Percentiles rank a stretch among this genome's conserved stretches.
phyloP scores from a whole-genome alignment of 2,113 vertebrate genomes.

The Cavia aperea region DNA sequence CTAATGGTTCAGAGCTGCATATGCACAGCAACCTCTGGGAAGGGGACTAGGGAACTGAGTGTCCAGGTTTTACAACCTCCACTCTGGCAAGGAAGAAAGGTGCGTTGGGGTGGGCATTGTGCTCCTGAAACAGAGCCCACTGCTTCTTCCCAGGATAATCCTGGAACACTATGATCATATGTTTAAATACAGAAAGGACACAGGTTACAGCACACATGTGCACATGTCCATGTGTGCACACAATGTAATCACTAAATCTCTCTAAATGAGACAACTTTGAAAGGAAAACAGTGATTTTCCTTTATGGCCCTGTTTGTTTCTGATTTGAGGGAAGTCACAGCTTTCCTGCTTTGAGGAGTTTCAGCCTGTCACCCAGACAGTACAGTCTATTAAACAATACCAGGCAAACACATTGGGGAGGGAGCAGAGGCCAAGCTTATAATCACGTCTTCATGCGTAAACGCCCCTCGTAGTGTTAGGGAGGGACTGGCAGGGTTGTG shows the following conservation, averaged over 20 bases:
- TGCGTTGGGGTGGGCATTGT: too few relatives aligned
- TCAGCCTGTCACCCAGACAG: neutral
- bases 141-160: neutral
- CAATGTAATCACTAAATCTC: neutral
- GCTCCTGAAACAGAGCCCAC: neutral
- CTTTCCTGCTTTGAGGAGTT: neutral
- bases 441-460: neutral
- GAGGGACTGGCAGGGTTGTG: fast-evolving
- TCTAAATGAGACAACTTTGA: neutral
- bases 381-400: fast-evolving
- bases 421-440: fast-evolving
- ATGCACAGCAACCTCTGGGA: fast-evolving
- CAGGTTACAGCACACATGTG: neutral
- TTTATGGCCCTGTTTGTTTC: neutral
- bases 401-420: fast-evolving
- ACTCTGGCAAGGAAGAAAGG: neutral
- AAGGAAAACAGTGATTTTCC: neutral
- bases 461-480: fast-evolving
- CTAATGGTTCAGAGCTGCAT: neutral
- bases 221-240: too few relatives aligned
- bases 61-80: fast-evolving
- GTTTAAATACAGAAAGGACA: neutral
- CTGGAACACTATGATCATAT: fast-evolving
- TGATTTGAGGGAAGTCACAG: neutral
- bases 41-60: fast-evolving